Evolutionary conservation across 64 coral and sea anemone genomes (phyloP).

Genomic region (Dendronephthya gigantea): DNA sequence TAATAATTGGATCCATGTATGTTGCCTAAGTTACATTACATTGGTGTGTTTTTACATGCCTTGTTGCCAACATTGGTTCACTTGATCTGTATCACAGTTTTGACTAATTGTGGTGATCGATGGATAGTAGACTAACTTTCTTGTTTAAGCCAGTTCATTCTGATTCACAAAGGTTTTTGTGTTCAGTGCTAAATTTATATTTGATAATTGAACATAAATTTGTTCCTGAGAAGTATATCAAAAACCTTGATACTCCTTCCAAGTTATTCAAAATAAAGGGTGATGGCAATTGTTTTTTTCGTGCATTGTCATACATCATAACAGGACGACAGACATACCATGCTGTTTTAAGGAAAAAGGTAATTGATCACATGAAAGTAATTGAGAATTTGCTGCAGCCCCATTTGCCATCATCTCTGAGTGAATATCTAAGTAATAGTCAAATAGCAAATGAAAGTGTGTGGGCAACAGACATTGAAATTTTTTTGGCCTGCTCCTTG

Average conservation of each 20-base stretch:
- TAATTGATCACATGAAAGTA: neutral
- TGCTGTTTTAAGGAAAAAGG: neutral
- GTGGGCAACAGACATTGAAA: neutral
- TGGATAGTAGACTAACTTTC: neutral
- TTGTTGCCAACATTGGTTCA: too few species aligned
- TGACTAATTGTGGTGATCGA: too few species aligned
- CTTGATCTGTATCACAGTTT: too few species aligned
- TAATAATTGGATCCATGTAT: too few species aligned
- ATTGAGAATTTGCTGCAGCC: neutral
- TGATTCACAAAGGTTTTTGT: neutral
- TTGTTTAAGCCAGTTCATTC: neutral
- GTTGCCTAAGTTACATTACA: too few species aligned
- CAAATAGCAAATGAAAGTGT: neutral
- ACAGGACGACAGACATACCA: neutral
- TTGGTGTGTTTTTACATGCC: too few species aligned
- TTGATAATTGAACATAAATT: neutral
- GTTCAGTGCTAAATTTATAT: neutral
- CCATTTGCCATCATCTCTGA: neutral
- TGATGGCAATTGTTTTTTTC: neutral
- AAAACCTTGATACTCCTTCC: neutral
- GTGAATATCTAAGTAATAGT: neutral
- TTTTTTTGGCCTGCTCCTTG: neutral
- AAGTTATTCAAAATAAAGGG: too few species aligned
- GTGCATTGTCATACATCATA: neutral
- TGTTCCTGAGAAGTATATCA: neutral